Evolutionary conservation across 2,113 vertebrate species (phyloP).

Genomic region (Pygoscelis antarcticus): DNA sequence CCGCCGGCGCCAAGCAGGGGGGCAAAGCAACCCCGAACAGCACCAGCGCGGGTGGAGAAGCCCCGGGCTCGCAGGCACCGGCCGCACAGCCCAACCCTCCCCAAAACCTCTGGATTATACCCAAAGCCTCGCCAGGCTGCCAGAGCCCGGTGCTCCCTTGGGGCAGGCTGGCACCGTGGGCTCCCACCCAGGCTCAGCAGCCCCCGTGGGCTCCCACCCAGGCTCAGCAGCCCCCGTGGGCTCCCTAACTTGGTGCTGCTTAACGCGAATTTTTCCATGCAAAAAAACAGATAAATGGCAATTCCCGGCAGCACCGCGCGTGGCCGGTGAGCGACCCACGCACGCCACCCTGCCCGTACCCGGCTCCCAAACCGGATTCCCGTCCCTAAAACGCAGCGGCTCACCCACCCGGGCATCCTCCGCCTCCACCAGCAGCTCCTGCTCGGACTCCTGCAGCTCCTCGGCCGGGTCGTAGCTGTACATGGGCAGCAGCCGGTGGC

Average conservation of each 20-base stretch:
- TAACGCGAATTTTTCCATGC: accelerated
- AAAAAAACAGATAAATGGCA: not conserved
- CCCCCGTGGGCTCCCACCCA: too few relatives aligned
- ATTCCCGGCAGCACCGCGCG: not conserved
- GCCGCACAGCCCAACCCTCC: not conserved
- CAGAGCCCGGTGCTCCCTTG: accelerated
- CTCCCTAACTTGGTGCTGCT: not conserved
- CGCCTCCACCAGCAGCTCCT: constrained; percentile 86
- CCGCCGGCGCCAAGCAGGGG: accelerated
- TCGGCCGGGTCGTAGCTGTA: constrained; percentile 94
- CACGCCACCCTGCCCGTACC: not conserved
- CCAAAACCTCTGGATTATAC: not conserved
- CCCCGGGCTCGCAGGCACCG: accelerated
- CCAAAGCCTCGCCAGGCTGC: not conserved
- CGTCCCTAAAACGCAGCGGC: not conserved
- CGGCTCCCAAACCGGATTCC: not conserved
- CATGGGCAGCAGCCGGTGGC: constrained; percentile 92
- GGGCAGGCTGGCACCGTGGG: not conserved
- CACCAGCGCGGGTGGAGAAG: accelerated
- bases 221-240: too few relatives aligned
- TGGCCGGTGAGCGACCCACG: accelerated
- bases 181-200: too few relatives aligned
- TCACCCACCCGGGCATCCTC: constrained; percentile 89
- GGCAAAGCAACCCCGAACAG: not conserved
- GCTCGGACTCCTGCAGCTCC: constrained; percentile 90